Percentiles rank a stretch among this genome's conserved stretches.
Conservation (phyloP, 2,888 invertebrate species). For the Andrena flavipes region DNA sequence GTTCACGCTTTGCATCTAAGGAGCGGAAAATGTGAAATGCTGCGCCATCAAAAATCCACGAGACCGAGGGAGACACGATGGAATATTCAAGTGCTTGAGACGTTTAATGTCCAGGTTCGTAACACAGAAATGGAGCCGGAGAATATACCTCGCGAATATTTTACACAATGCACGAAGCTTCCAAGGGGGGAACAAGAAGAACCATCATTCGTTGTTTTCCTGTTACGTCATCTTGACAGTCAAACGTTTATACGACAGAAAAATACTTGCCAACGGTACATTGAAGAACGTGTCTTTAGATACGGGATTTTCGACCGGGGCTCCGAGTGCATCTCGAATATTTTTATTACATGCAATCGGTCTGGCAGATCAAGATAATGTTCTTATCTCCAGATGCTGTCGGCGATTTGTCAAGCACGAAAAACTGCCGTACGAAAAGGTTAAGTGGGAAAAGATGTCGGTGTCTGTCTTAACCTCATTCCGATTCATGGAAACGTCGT, state of each 20-base stretch:
- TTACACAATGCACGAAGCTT: background rate
- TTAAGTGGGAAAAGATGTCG: conserved; percentile 28
- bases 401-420: background rate
- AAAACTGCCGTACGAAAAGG: conserved; percentile 1
- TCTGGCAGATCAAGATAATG: background rate
- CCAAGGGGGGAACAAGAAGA: background rate
- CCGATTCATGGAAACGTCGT: conserved; percentile 41
- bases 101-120: background rate
- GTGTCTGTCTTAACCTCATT: conserved; percentile 45
- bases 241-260: background rate
- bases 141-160: background rate
- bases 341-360: background rate
- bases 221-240: background rate
- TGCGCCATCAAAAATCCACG: conserved; percentile 3
- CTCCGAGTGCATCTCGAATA: too few relatives aligned
- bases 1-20: background rate
- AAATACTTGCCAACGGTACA: background rate
- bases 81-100: conserved; percentile 9
- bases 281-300: background rate
- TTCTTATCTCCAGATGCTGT: background rate
- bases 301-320: background rate
- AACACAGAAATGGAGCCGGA: background rate
- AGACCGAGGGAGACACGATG: background rate
- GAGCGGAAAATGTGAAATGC: conserved; percentile 21
- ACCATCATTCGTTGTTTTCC: background rate